Conservation (phyloP, 2,888 invertebrate genomes). For the Lacanobia oleracea region DNA sequence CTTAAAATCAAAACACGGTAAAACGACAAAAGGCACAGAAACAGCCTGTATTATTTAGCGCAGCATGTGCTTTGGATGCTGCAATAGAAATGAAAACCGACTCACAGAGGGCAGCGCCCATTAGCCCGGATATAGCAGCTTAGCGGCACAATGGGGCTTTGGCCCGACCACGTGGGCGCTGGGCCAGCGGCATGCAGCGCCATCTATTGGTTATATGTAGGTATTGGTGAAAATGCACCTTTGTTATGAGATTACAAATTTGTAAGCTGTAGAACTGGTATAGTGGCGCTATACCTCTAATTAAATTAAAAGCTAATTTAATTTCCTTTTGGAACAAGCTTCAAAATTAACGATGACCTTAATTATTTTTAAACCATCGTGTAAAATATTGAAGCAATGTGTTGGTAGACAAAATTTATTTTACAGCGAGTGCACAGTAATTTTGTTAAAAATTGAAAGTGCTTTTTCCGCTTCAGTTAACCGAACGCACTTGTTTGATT, state of each 20-base stretch:
- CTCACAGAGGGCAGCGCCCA: constrained; percentile 70
- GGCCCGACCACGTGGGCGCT: constrained; percentile 49
- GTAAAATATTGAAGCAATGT: not conserved
- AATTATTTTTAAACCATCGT: constrained; percentile 23
- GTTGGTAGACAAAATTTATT: constrained; percentile 12
- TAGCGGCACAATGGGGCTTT: constrained; percentile 72
- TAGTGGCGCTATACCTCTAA: not conserved
- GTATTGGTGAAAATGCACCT: constrained; percentile 47
- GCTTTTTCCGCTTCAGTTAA: constrained; percentile 1
- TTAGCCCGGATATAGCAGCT: constrained; percentile 74
- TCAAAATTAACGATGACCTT: constrained; percentile 10
- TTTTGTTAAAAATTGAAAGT: constrained; percentile 13
- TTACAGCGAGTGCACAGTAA: constrained; percentile 12
- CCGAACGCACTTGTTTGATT: not conserved
- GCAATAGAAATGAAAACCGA: constrained; percentile 60
- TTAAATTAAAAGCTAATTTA: not conserved
- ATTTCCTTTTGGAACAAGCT: not conserved
- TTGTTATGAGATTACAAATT: constrained; percentile 50
- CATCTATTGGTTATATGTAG: constrained; percentile 20
- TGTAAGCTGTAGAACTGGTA: not conserved
- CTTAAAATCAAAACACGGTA: constrained; percentile 29
- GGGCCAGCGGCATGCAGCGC: constrained; percentile 24
- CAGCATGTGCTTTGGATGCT: constrained; percentile 51
- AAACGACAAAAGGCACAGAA: constrained; percentile 6
- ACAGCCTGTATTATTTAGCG: constrained; percentile 52